Conservation (phyloP, 2,113 vertebrate species). For the Sander lucioperca region DNA sequence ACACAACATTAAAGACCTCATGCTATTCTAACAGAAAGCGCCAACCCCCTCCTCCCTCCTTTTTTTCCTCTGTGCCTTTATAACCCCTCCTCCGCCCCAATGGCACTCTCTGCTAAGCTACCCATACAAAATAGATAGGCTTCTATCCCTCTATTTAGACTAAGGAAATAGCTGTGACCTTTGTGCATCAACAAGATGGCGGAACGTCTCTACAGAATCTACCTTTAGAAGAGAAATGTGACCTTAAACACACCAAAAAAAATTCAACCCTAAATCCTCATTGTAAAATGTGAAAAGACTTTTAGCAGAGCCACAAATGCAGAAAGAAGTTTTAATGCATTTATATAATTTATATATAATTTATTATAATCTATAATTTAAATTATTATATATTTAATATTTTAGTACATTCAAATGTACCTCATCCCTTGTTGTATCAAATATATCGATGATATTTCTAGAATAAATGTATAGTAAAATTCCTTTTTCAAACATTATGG, state of each 20-base stretch:
- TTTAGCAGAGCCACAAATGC: neutral
- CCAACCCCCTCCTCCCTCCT: slow-evolving; percentile 50
- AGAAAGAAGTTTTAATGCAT: neutral
- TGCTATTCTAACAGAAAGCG: slow-evolving; percentile 66
- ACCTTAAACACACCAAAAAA: slow-evolving; percentile 35
- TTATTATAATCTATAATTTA: no score
- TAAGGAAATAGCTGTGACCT: slow-evolving; percentile 67
- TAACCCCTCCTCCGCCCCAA: slow-evolving; percentile 46
- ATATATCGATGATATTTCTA: neutral
- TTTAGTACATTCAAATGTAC: neutral
- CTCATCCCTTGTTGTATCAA: neutral
- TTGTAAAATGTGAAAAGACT: slow-evolving; percentile 2
- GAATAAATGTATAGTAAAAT: neutral
- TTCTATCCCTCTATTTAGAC: slow-evolving; percentile 69
- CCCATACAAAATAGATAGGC: slow-evolving; percentile 75
- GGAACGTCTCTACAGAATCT: slow-evolving; percentile 14
- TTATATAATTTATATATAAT: no score
- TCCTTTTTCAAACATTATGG: neutral
- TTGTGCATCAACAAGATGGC: slow-evolving; percentile 54
- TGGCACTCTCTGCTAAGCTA: slow-evolving; percentile 67
- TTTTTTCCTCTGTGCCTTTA: slow-evolving; percentile 51
- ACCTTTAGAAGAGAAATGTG: slow-evolving; percentile 39
- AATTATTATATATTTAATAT: neutral
- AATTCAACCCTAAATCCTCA: slow-evolving; percentile 6
- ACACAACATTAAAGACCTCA: slow-evolving; percentile 78